phyloP scores from a whole-genome alignment of 2,113 vertebrate species.

The Actenoides lindsayi region DNA sequence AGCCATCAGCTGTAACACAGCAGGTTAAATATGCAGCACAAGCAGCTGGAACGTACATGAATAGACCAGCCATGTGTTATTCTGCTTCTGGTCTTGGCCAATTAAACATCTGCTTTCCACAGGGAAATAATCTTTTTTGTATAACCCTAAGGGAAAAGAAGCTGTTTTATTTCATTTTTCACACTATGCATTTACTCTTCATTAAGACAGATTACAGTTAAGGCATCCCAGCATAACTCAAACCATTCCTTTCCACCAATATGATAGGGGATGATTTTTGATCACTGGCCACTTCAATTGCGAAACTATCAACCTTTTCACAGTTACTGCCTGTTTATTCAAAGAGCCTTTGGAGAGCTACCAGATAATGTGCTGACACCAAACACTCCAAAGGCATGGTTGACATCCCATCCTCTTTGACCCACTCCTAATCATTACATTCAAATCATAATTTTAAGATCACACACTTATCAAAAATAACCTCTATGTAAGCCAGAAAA shows the following conservation, averaged over 20 bases:
- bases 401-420: background rate
- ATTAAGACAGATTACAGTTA: background rate
- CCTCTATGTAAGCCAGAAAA: background rate
- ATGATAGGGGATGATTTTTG: background rate
- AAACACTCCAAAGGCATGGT: background rate
- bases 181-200: background rate
- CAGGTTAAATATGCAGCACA: background rate
- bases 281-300: background rate
- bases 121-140: background rate
- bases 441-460: background rate
- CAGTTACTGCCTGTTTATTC: background rate
- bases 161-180: conserved; percentile 19
- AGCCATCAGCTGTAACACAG: background rate
- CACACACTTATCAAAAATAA: background rate
- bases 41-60: background rate
- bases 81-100: conserved; percentile 22
- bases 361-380: background rate
- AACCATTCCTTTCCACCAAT: background rate
- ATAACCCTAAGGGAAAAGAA: background rate
- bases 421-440: background rate
- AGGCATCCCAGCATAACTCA: background rate
- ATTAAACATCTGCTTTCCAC: conserved; percentile 51
- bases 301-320: background rate
- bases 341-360: background rate
- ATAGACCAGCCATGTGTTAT: background rate